phyloP scores from a whole-genome alignment of 2,113 vertebrate species.

The Glaucomys volans region DNA sequence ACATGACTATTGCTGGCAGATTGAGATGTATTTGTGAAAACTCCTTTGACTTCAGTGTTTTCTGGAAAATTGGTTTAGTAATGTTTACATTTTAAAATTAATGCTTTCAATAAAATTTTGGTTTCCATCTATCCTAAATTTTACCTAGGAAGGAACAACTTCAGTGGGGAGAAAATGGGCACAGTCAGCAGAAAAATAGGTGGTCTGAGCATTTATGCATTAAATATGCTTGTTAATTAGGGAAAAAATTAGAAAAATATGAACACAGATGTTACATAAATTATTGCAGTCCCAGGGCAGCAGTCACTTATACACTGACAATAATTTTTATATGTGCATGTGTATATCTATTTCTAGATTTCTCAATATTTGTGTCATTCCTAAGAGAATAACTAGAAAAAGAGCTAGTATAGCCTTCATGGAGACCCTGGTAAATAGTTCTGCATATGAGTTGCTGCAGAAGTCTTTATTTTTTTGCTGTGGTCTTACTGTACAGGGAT shows the following conservation, averaged over 20 bases:
- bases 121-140: slow-evolving; percentile 71
- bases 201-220: slow-evolving; percentile 86
- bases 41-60: slow-evolving; percentile 24
- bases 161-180: slow-evolving; percentile 74
- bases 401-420: slow-evolving; percentile 67
- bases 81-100: slow-evolving; percentile 69
- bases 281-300: slow-evolving; percentile 88
- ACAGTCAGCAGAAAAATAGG: slow-evolving; percentile 85
- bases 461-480: not conserved
- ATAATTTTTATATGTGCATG: slow-evolving; percentile 87
- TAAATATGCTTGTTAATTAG: slow-evolving; percentile 91
- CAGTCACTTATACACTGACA: slow-evolving; percentile 88
- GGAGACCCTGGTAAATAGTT: not conserved
- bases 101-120: slow-evolving; percentile 74
- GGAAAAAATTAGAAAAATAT: slow-evolving; percentile 89
- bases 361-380: slow-evolving; percentile 81
- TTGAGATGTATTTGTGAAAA: slow-evolving; percentile 39
- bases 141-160: slow-evolving; percentile 78
- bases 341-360: slow-evolving; percentile 84
- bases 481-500: not conserved
- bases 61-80: slow-evolving; percentile 59
- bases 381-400: slow-evolving; percentile 75
- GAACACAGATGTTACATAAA: slow-evolving; percentile 92
- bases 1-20: not conserved
- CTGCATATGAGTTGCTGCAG: not conserved